phyloP scores from a whole-genome alignment of 2,797 vertebrate genomes.

The Bufotes viridis region DNA sequence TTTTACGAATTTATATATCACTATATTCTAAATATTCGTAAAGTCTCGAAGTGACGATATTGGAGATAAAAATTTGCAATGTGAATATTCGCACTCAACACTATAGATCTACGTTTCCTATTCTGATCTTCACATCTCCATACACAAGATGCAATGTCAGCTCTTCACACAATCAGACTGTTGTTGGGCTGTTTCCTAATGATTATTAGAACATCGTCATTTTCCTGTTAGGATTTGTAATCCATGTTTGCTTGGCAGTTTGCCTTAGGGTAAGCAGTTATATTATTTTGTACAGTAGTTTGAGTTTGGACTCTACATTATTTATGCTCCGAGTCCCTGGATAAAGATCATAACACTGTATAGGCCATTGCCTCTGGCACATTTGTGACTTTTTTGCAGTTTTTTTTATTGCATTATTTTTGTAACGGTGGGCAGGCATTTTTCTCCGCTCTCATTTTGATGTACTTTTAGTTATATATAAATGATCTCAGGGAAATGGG shows the following conservation, averaged over 20 bases:
- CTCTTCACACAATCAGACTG: background rate
- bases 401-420: constrained; percentile 36
- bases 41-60: too few species aligned
- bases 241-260: constrained; percentile 33
- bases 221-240: constrained; percentile 11
- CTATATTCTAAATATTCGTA: too few species aligned
- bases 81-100: too few species aligned
- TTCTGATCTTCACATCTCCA: background rate
- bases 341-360: constrained; percentile 56
- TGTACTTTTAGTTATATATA: constrained; percentile 27
- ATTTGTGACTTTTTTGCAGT: constrained; percentile 25
- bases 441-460: constrained; percentile 23
- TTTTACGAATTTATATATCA: too few species aligned
- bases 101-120: too few species aligned
- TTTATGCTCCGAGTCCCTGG: constrained; percentile 57
- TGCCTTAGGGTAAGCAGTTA: constrained; percentile 46
- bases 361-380: constrained; percentile 43
- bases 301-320: constrained; percentile 47
- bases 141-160: background rate
- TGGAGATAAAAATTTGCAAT: too few species aligned
- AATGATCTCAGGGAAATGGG: constrained; percentile 21
- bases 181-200: background rate
- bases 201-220: background rate
- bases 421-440: background rate
- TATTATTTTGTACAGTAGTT: constrained; percentile 44